Percentiles rank a stretch among this genome's conserved stretches.
phyloP scores from a whole-genome alignment of 2,113 vertebrate species.

The Mormyrus lacerda region DNA sequence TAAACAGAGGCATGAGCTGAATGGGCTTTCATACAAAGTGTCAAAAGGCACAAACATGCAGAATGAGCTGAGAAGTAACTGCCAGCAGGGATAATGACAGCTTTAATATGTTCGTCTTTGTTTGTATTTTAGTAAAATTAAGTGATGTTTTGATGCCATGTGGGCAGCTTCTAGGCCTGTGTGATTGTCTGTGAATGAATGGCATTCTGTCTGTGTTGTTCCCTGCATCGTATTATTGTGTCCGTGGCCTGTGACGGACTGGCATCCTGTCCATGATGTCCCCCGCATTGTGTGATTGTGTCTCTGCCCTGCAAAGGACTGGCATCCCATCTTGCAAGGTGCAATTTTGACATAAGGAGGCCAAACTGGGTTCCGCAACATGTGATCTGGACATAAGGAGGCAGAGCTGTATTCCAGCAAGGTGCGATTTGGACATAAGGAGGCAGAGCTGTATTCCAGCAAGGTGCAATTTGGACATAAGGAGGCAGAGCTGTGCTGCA shows the following conservation, averaged over 20 bases:
- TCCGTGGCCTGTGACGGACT: background rate
- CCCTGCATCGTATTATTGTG: background rate
- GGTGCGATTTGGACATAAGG: too few relatives aligned
- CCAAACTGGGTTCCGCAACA: rapidly evolving
- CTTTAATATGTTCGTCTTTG: background rate
- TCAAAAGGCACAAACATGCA: background rate
- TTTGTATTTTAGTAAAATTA: background rate
- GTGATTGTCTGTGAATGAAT: background rate
- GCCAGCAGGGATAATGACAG: background rate
- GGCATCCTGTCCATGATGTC: background rate
- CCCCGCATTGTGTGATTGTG: background rate
- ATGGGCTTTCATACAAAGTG: background rate
- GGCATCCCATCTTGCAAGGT: background rate
- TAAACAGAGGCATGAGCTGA: background rate
- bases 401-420: too few relatives aligned
- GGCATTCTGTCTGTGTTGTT: background rate
- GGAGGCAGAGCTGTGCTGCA: too few relatives aligned
- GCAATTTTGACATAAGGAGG: too few relatives aligned
- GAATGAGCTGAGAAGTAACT: background rate
- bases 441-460: too few relatives aligned
- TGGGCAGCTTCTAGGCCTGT: background rate
- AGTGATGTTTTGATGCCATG: background rate
- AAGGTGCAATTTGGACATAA: too few relatives aligned
- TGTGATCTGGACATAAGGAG: background rate
- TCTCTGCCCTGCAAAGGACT: background rate